Evolutionary conservation across 2,888 invertebrate genomes (phyloP), one percentile per base, ranked within the genome.

Genomic region (Artemia sinica): DNA sequence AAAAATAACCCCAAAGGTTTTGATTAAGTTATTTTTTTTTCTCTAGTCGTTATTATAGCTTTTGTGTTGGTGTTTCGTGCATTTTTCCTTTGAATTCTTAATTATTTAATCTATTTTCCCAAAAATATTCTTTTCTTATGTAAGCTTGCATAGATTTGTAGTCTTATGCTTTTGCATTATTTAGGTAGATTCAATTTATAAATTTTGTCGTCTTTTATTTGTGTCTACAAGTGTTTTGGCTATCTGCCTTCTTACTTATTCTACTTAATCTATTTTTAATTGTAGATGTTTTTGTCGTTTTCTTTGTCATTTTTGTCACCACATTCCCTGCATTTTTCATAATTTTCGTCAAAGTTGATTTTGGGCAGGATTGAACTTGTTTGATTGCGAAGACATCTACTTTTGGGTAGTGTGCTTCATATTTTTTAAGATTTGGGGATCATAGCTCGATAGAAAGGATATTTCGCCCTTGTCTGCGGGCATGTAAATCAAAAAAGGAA

Each of bases 11-110:
- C 63, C 63, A n/a, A 28, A 58, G 14, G 10, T 58, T 58, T 58
- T 58, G 28, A 58, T 58, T 41, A 28, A 58, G 63, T 58, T 58
- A 41, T 58, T 58, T 2, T 58, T 58, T 58, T n/a, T 18, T 9
- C 63, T 58, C 63, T 58, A 58, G 63, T 58, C 63, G 63, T 58
- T 58, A n/a, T 58, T 28, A 58, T 58, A 58, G 63, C 63, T 58
- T 58, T 58, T 58, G 63, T 58, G 63, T 58, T 58, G 63, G 63
- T 58, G 63, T 58, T 58, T 58, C 28, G 63, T 58, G 63, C 63
- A 18, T 58, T 58, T 9, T 28, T n/a, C 63, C 28, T 58, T 28
- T 18, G 28, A 28, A 58, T 58, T 9, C n/a, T 58, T 18, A 58
- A 58, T 58, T n/a, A 58, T 58, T 58, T 58, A 58, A 18, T 18